Percentiles rank a stretch among this genome's conserved stretches.
Conservation (phyloP, 1,140 invertebrate genomes). For the Drosophila virilis region DNA sequence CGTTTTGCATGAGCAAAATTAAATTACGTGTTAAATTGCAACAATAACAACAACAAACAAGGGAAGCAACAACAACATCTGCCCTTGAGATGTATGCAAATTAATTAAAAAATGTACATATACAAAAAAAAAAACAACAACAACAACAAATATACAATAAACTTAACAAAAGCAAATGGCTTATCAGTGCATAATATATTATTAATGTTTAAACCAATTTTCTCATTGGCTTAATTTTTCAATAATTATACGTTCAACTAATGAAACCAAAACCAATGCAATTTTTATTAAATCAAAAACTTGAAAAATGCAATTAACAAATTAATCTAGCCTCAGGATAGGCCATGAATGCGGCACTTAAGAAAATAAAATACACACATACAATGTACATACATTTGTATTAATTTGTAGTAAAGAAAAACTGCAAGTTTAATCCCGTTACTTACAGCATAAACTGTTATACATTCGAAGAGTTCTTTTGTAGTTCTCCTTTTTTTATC, state of each 20-base stretch:
- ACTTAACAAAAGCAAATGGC: background rate
- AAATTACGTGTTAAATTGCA: constrained; percentile 74
- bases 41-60: constrained; percentile 34
- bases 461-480: constrained; percentile 1
- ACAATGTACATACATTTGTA: too few species aligned
- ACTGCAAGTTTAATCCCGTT: background rate
- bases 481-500: constrained; percentile 17
- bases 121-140: background rate
- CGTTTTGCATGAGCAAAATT: constrained; percentile 37
- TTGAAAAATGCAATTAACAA: constrained; percentile 11
- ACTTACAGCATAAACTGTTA: background rate
- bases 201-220: background rate
- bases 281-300: background rate
- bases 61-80: constrained; percentile 30
- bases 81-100: constrained; percentile 56
- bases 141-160: constrained; percentile 40
- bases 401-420: background rate
- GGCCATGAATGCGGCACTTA: background rate
- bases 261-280: constrained; percentile 39
- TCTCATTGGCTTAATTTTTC: background rate
- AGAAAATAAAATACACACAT: too few species aligned
- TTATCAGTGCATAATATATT: background rate
- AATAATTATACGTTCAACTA: constrained; percentile 62
- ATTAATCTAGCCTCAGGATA: constrained; percentile 14
- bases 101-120: constrained; percentile 54